Conservation (phyloP, 2,888 invertebrate species). For the Minunthozetes semirufus region DNA sequence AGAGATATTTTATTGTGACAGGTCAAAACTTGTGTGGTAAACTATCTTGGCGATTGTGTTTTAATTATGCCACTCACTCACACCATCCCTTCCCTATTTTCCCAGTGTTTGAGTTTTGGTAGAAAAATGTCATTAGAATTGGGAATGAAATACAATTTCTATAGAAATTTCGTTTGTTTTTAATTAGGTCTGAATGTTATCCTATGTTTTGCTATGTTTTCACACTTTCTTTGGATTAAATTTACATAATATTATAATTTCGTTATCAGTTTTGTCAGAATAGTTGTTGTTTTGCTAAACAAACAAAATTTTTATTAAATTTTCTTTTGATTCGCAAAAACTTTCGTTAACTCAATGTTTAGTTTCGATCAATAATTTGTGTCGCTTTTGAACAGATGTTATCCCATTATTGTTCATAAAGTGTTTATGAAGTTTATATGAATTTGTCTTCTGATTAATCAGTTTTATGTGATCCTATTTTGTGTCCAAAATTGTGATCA, state of each 20-base stretch:
- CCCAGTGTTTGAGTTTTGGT: no score
- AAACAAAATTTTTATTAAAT: no score
- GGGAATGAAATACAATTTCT: no score
- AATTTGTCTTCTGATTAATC: neutral
- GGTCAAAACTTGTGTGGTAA: no score
- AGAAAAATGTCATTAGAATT: no score
- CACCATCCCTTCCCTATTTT: no score
- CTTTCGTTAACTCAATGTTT: neutral
- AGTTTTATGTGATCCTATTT: neutral
- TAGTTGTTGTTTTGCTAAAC: neutral
- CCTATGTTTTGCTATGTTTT: neutral
- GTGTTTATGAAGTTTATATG: neutral
- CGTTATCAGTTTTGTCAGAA: neutral
- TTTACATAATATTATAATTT: neutral
- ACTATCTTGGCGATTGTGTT: no score
- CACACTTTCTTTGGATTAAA: neutral
- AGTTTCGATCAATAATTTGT: neutral
- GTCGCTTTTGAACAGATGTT: neutral
- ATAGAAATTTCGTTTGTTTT: neutral
- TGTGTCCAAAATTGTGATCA: neutral
- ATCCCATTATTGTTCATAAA: neutral
- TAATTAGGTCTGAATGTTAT: neutral
- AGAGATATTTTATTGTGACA: no score
- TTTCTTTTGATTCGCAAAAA: no score
- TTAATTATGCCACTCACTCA: no score